These are phyloP conservation scores for Centrocercus urophasianus DNA, from an alignment of 2,113 vertebrate genomes.

Conservation along the genomic window DNA sequence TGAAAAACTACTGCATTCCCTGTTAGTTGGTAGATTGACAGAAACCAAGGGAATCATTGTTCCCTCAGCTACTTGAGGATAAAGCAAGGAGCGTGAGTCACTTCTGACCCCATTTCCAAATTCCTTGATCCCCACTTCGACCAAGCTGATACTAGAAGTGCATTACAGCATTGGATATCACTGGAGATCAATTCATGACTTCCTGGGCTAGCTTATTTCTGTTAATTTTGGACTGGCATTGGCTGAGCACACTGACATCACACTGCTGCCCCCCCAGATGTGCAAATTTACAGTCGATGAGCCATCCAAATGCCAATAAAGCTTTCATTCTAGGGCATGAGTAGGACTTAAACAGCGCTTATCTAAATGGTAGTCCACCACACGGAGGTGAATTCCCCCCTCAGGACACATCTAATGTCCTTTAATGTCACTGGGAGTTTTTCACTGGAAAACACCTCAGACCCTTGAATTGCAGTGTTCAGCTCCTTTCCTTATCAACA, in stretches of 20 bases:
- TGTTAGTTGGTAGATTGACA: neutral
- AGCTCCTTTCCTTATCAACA: neutral
- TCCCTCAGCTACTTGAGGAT: neutral
- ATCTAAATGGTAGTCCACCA: accelerated
- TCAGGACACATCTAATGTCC: neutral
- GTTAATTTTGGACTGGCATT: too few species aligned
- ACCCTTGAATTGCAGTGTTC: neutral
- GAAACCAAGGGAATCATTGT: neutral
- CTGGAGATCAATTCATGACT: neutral
- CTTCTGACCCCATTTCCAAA: neutral
- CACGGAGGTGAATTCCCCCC: neutral
- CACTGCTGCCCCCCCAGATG: neutral
- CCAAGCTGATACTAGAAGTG: neutral
- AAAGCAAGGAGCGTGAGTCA: neutral
- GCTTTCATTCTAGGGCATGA: neutral
- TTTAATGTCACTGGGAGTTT: neutral
- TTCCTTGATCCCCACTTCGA: neutral
- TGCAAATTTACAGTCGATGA: neutral
- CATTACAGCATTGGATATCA: neutral
- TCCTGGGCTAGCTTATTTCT: neutral
- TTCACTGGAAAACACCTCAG: neutral
- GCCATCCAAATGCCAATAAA: neutral
- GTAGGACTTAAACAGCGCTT: neutral
- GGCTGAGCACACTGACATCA: accelerated
- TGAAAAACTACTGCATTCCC: neutral